phyloP scores from a whole-genome alignment of 2,888 invertebrate species.

The Zootermopsis nevadensis region DNA sequence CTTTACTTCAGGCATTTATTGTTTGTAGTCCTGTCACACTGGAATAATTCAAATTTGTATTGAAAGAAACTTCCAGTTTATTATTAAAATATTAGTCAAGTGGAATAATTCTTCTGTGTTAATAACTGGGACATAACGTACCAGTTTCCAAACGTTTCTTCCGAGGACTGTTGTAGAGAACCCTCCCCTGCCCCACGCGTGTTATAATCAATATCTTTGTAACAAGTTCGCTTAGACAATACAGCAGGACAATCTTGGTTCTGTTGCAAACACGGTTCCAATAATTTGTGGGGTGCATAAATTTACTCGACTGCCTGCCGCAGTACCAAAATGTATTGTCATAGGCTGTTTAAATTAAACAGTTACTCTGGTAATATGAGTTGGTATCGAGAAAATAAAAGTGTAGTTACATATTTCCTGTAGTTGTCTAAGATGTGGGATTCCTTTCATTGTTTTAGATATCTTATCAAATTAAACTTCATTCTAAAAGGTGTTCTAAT shows the following conservation, averaged over 20 bases:
- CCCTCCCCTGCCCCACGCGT: not conserved
- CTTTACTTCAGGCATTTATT: too few species aligned
- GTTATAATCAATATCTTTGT: not conserved
- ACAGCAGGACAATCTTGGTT: slow-evolving; percentile 22
- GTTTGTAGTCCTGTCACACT: too few species aligned
- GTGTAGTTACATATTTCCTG: slow-evolving; percentile 25
- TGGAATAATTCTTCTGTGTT: too few species aligned
- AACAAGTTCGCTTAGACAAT: slow-evolving; percentile 12
- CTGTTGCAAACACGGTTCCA: slow-evolving; percentile 27
- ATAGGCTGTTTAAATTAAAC: slow-evolving; percentile 17
- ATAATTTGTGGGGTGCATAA: slow-evolving; percentile 18
- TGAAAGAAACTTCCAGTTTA: too few species aligned
- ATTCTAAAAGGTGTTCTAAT: slow-evolving; percentile 33
- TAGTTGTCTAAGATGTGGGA: slow-evolving; percentile 13
- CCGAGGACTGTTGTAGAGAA: too few species aligned
- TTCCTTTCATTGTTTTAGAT: slow-evolving; percentile 36
- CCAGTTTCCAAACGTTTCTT: too few species aligned
- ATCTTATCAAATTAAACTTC: slow-evolving; percentile 28
- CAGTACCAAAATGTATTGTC: not conserved
- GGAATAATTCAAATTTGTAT: too few species aligned
- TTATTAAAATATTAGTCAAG: too few species aligned
- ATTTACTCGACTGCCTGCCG: slow-evolving; percentile 10
- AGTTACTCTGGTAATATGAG: slow-evolving; percentile 21
- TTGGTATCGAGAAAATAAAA: slow-evolving; percentile 18
- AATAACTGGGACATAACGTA: too few species aligned